Evolutionary conservation across 2,888 invertebrate genomes (phyloP), one percentile per base, ranked within the genome.

Genomic region (Caenorhabditis sinica): DNA sequence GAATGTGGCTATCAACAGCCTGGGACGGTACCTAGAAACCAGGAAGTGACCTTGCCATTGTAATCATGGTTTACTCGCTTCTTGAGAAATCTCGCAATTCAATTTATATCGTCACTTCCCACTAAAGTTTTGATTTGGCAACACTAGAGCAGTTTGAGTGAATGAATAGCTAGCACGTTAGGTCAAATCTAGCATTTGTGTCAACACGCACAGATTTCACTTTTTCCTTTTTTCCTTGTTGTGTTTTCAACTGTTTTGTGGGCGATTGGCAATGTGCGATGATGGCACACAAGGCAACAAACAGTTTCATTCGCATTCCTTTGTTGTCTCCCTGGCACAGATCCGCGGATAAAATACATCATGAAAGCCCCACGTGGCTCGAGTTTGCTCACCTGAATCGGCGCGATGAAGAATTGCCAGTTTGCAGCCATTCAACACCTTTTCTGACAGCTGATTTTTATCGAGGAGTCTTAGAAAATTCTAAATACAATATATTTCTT

Each of bases 321-420:
- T 79, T 79, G 77, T 79, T 61, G 36, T 75, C 58, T 66, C 51
- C n/a, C 17, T 25, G 53, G 69, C 11, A 23, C 36, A 69, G 23
- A 51, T 56, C 60, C 40, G 30, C 28, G 23, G 13, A 69, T 56
- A 5, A 69, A 40, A 63, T 17, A 74, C 63, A 65, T 65, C 51
- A 74, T 74, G 65, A 74, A 72, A 53, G 28, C 63, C 61, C 63
- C 74, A 74, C 74, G 74, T 74, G 74, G 74, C 74, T 65, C 53
- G 53, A 71, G 71, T 79, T 79, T 79, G 71, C 72, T 72, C 79
- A 79, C 71, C 79, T 79, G 79, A 72, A 63, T 20, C 33, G 36
- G 63, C 25, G 40, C 36, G n/a, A 20, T 20, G 72, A 43, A 63
- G 58, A 60, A 45, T 72, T 69, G 69, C 69, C 69, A 53, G 69